phyloP scores from a whole-genome alignment of 2,113 vertebrate species.

The Centropristis striata region DNA sequence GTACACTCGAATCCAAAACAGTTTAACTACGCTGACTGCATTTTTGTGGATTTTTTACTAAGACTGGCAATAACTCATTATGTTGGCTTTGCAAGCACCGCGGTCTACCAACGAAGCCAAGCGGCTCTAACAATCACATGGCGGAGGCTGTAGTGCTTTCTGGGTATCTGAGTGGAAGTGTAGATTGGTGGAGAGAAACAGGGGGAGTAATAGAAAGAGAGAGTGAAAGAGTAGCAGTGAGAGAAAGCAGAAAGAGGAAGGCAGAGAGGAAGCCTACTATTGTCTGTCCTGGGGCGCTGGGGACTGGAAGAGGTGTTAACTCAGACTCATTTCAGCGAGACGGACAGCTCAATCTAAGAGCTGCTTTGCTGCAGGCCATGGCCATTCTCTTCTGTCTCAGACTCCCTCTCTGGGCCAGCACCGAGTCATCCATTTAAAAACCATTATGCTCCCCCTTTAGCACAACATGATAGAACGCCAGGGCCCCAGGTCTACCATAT shows the following conservation, averaged over 20 bases:
- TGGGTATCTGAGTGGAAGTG: constrained; percentile 44
- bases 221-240: constrained; percentile 38
- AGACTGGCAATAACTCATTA: constrained; percentile 59
- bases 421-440: constrained; percentile 90
- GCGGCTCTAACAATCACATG: constrained; percentile 48
- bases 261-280: constrained; percentile 77
- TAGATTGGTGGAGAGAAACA: constrained; percentile 37
- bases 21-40: constrained; percentile 32
- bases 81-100: constrained; percentile 42
- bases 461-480: constrained; percentile 88
- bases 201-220: constrained; percentile 32
- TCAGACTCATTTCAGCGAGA: constrained; percentile 89
- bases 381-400: constrained; percentile 82
- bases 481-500: constrained; percentile 66
- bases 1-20: constrained; percentile 34
- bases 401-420: constrained; percentile 78
- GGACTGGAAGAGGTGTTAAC: constrained; percentile 85
- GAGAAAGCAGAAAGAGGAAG: constrained; percentile 67
- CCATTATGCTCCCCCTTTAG: constrained; percentile 89
- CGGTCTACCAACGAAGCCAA: constrained; percentile 47
- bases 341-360: constrained; percentile 90
- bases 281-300: constrained; percentile 80
- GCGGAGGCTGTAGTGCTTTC: constrained; percentile 29
- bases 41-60: constrained; percentile 60
- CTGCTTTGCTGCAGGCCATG: constrained; percentile 86